Evolutionary conservation across 2,113 vertebrate species (phyloP).

Genomic region (Gymnobelideus leadbeateri): DNA sequence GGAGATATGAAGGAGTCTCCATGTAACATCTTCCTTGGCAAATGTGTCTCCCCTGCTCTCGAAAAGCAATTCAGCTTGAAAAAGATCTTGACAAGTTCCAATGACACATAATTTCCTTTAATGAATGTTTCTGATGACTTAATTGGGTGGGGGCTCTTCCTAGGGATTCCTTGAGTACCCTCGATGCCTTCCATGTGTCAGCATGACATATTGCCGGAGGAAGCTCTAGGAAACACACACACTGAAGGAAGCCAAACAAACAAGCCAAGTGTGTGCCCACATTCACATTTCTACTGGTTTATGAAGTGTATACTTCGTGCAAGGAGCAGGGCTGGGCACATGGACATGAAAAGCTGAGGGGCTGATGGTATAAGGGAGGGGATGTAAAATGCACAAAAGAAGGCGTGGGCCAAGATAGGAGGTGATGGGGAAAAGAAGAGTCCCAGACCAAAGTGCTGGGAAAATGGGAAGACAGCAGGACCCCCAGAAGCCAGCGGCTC

Average conservation of each 20-base stretch:
- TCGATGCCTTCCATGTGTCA: neutral
- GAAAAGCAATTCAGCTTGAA: neutral
- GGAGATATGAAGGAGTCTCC: neutral
- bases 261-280: neutral
- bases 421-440: no score
- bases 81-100: neutral
- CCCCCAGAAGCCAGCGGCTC: neutral
- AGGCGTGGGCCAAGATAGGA: no score
- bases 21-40: neutral
- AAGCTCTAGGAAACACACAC: neutral
- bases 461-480: neutral
- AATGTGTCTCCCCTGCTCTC: neutral
- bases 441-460: no score
- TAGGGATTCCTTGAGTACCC: neutral
- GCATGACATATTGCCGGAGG: neutral
- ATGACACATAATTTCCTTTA: neutral
- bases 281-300: neutral
- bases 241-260: neutral
- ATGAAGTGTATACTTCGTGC: neutral
- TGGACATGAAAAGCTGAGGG: neutral
- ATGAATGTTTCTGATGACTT: neutral
- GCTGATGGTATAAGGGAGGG: no score
- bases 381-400: no score
- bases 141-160: neutral
- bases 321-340: neutral